Evolutionary conservation across 2,797 vertebrate species (phyloP), one percentile per base, ranked within the genome.

Genomic region (Brachyalestes nurse): DNA sequence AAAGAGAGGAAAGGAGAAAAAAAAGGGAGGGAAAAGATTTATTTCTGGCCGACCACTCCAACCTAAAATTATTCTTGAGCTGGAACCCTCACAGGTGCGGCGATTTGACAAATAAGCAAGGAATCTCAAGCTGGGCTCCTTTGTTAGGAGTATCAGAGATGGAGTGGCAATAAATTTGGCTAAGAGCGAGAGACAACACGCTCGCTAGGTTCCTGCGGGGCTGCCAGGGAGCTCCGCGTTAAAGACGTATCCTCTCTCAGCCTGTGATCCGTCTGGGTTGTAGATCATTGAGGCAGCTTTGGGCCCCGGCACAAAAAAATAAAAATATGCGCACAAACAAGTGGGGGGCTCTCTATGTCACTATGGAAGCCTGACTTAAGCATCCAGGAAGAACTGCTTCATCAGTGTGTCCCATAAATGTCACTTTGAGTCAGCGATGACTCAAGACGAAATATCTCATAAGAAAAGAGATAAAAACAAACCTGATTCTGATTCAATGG

Each of bases 101-200:
- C 82, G 79, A 92, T 95, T 95, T 98, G 97, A 98, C 96, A 97
- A 97, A 98, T 97, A 96, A 90, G 93, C 94, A 88, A 79, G 90
- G 91, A 95, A 93, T 93, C 90, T 93, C 92, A 91, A 94, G 81
- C 85, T 92, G 86, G 75, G 86, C 88, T 93, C 90, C 93, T 96
- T 95, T 95, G 96, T 95, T 93, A 92, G 92, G 91, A 78, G 94
- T 91, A 93, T 95, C 91, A 93, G 91, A 91, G 95, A 91, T 92
- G 92, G 95, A 94, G 91, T 88, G 92, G 92, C 90, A 96, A 97
- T 97, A 96, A 94, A 97, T 97, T 96, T 97, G 95, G 96, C 95
- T 96, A 93, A 95, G 95, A 95, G 92, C 90, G 91, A 94, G 89
- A 93, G 92, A 91, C 92, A 92, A 65, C 91, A 92, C 82, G 92